Evolutionary conservation across 2,888 invertebrate species (phyloP).

Genomic region (Bombylius discolor): DNA sequence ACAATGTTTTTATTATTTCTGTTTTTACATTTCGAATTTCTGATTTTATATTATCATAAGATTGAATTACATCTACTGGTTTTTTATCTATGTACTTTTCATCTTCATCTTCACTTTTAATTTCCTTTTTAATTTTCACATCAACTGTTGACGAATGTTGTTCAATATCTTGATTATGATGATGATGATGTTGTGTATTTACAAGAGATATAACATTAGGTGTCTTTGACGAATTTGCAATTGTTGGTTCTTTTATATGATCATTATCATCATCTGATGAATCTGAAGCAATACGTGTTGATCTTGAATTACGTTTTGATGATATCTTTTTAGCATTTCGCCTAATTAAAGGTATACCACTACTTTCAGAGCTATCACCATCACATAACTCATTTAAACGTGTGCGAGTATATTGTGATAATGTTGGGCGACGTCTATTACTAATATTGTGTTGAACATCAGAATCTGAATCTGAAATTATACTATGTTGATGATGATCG

Average conservation of each 20-base stretch:
- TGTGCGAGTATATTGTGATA: constrained; percentile 39
- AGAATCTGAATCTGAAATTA: constrained; percentile 40
- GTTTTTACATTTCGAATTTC: background rate
- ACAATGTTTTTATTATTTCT: background rate
- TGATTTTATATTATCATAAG: background rate
- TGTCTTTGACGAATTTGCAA: no score
- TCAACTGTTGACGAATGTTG: background rate
- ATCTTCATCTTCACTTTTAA: background rate
- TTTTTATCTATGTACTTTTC: no score
- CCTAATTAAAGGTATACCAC: constrained; percentile 17
- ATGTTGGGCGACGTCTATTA: constrained; percentile 11
- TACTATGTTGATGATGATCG: constrained; percentile 3
- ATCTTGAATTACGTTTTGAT: constrained; percentile 52
- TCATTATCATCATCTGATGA: constrained; percentile 47
- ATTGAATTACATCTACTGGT: no score
- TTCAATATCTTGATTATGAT: constrained; percentile 19
- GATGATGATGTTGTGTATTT: constrained; percentile 21
- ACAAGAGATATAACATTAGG: constrained; percentile 17
- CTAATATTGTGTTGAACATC: constrained; percentile 27
- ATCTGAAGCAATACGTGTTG: constrained; percentile 60
- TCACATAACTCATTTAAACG: constrained; percentile 38
- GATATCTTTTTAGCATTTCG: constrained; percentile 38
- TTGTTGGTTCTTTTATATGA: no score
- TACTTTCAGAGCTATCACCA: constrained; percentile 33
- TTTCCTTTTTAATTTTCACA: background rate